Percentiles rank a stretch among this genome's conserved stretches.
These are phyloP conservation scores for Eristalis pertinax DNA, from an alignment of 2,888 invertebrate genomes.

Conservation along the genomic window DNA sequence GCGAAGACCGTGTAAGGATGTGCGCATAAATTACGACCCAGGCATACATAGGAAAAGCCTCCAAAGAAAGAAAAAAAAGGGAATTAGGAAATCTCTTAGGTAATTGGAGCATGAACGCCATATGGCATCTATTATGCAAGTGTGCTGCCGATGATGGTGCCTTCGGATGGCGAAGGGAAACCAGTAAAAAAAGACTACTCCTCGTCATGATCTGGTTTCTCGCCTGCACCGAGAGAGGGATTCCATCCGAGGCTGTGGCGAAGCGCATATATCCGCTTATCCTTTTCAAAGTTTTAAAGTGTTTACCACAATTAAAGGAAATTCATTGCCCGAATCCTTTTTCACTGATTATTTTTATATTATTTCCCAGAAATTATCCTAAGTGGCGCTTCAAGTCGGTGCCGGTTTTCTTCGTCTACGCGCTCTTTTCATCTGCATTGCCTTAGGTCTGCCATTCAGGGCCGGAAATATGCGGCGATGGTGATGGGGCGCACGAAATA, in stretches of 20 bases:
- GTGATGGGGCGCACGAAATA: neutral
- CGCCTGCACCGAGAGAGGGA: constrained; percentile 23
- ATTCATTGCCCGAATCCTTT: constrained; percentile 68
- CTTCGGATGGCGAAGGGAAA: neutral
- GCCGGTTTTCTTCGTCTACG: neutral
- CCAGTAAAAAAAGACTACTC: neutral
- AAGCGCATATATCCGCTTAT: constrained; percentile 38
- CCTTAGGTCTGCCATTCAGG: neutral
- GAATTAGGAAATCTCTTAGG: constrained; percentile 68
- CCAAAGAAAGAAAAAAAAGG: constrained; percentile 27
- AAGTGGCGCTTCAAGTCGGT: constrained; percentile 32
- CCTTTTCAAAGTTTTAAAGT: constrained; percentile 51
- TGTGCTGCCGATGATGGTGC: constrained; percentile 5
- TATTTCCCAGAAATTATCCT: constrained; percentile 47
- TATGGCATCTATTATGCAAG: constrained; percentile 68
- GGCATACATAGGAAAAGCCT: constrained; percentile 20
- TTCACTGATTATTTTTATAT: constrained; percentile 37
- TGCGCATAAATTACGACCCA: constrained; percentile 61
- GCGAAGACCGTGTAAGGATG: constrained; percentile 18
- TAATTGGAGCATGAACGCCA: constrained; percentile 70
- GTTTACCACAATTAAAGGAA: constrained; percentile 67
- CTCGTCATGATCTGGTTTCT: constrained; percentile 29
- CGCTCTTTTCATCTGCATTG: neutral
- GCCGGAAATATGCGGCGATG: neutral
- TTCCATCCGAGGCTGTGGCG: neutral